Base-by-base conservation (phyloP, 2,888 invertebrate species). In the Lycaena phlaeas region DNA sequence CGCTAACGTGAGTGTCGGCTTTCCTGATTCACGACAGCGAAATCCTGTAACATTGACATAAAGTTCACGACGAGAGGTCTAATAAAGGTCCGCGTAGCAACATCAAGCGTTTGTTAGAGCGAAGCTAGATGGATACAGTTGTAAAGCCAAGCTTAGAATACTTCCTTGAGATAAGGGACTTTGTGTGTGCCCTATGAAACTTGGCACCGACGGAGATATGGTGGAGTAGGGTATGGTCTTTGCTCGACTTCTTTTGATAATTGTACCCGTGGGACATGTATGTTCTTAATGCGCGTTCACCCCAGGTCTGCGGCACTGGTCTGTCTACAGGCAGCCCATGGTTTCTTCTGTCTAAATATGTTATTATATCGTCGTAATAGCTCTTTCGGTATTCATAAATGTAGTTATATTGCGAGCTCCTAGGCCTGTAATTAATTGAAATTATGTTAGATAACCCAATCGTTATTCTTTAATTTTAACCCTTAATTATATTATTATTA, bases 331-430 rank as follows among this genome's bases (percentile, higher is more conserved):
- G 76, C 38, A 89, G 61, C 0, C 94, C 94, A 51, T 86, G 86
- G 71, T 90, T 88, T 55, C 92, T 87, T 62, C 90, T 89, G 69
- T 95, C 91, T 74, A 95, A 73, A 77, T 91, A 95, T 61, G 91
- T 90, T 69, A 95, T 92, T 45, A 93, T 90, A 65, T 94, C 94
- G 64, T 94, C 90, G 74, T 94, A 95, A 70, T 95, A 95, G 77
- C 92, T 94, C 72, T 90, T 89, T 77, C 91, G 89, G 81, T 94
- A 95, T 70, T 94, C 90, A 78, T 91, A 92, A 69, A 93, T 85
- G 69, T 94, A 94, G 64, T 86, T 89, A 84, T 95, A 95, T 64
- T 92, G 92, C 29, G 92, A 88, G 76, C 91, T 90, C 66, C 89
- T 90, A 12, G 94, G 94, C 68, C 91, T 91, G 82, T 12, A 75